Base-by-base conservation (phyloP, 2,888 invertebrate genomes). In the Andricus curvator region DNA sequence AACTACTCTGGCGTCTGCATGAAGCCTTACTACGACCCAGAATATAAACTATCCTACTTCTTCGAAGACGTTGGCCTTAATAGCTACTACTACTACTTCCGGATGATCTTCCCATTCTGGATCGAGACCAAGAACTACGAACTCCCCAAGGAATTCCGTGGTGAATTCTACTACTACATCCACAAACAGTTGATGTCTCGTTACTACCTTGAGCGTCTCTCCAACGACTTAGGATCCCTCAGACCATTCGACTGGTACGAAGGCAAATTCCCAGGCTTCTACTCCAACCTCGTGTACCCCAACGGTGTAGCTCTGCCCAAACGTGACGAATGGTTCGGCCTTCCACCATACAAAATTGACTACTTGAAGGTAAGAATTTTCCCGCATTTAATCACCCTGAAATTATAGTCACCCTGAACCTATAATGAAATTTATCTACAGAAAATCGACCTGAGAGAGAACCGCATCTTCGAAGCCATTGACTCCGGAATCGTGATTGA, bases 31-130 rank as follows among this genome's bases (percentile, higher is more conserved):
- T 93, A 93, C 88, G 93, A 93, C 82, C 94, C 94, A 86, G 96
- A 96, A 86, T 94, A 94, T 89, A 94, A 93, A 82, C 87, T 96
- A 81, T 93, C 95, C 78, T 96, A 96, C 93, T 96, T 96, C 93
- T 95, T 95, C 77, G 96, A 96, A 88, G 96, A 96, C 88, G 93
- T 95, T 85, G 95, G 95, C 82, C 93, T 95, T 85, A 96, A 96
- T 93, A 91, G 95, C 6, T 96, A 94, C 93, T 96, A 96, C 93
- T 95, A 94, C 92, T 95, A 95, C 92, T 94, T 95, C 93, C 95
- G 96, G 88, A 91, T 94, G 85, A 94, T 94, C 83, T 94, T 95
- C 91, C 95, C 96, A 77, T 95, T 95, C 94, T 95, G 95, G 95
- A 93, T 95, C 91, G 93, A 94, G 82, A 93, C 94, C 81, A 94